Evolutionary conservation across 2,113 vertebrate species (phyloP).

Genomic region (Herpailurus yagouaroundi): DNA sequence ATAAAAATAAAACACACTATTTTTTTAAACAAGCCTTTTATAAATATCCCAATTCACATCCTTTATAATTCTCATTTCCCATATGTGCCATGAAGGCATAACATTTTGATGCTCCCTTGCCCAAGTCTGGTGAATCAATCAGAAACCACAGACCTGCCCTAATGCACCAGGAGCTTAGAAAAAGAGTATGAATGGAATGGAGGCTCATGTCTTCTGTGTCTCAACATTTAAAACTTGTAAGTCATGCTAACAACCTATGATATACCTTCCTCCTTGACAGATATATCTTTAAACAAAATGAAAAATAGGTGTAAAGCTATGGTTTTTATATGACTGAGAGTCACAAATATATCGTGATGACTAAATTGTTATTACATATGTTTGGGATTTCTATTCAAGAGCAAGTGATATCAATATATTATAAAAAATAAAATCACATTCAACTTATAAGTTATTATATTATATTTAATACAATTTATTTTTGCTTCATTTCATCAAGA

Average conservation of each 20-base stretch:
- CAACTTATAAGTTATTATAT: neutral
- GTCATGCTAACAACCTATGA: neutral
- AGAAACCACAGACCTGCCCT: neutral
- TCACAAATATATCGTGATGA: neutral
- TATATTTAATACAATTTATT: neutral
- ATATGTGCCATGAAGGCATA: neutral
- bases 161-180: neutral
- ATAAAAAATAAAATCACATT: neutral
- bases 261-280: neutral
- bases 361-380: neutral
- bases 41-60: neutral
- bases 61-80: neutral
- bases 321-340: neutral
- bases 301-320: neutral
- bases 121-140: neutral
- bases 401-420: neutral
- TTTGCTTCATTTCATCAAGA: neutral
- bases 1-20: neutral
- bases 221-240: neutral
- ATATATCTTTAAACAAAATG: neutral
- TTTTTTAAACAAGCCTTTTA: neutral
- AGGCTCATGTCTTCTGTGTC: neutral
- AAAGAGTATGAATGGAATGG: neutral
- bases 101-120: neutral
- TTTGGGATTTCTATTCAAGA: neutral